phyloP scores from a whole-genome alignment of 2,888 invertebrate genomes.

The Oscheius sp. region DNA sequence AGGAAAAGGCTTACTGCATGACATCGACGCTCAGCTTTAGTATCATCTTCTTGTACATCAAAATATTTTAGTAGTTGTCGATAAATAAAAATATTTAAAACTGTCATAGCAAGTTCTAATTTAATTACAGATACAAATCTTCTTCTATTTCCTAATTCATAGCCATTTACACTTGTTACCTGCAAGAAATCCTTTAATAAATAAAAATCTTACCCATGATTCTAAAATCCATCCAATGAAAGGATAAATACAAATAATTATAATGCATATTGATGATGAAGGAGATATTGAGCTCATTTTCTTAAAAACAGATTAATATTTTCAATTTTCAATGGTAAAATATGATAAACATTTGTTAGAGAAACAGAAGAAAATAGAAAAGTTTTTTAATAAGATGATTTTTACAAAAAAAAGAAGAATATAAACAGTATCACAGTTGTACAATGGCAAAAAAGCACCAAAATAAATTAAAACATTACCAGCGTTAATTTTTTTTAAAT shows the following conservation, averaged over 20 bases:
- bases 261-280: conserved; percentile 28
- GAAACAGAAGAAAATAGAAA: too few species aligned
- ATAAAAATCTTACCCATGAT: conserved; percentile 45
- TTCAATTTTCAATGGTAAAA: neutral
- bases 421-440: conserved; percentile 18
- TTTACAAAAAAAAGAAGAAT: neutral
- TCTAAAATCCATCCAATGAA: conserved; percentile 36
- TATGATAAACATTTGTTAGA: conserved; percentile 1
- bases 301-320: conserved; percentile 7
- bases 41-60: conserved; percentile 18
- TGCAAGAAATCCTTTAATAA: conserved; percentile 42
- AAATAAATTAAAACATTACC: neutral
- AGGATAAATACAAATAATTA: conserved; percentile 37
- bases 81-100: conserved; percentile 56
- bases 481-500: conserved; percentile 37
- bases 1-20: neutral
- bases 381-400: neutral
- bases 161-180: conserved; percentile 55
- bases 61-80: conserved; percentile 55
- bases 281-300: conserved; percentile 19
- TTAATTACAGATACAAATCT: conserved; percentile 60
- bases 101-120: conserved; percentile 49
- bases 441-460: conserved; percentile 19
- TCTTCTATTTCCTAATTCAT: conserved; percentile 62
- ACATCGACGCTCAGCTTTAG: neutral